Conservation (phyloP, 2,797 vertebrate genomes). For the Poecilia velifera region DNA sequence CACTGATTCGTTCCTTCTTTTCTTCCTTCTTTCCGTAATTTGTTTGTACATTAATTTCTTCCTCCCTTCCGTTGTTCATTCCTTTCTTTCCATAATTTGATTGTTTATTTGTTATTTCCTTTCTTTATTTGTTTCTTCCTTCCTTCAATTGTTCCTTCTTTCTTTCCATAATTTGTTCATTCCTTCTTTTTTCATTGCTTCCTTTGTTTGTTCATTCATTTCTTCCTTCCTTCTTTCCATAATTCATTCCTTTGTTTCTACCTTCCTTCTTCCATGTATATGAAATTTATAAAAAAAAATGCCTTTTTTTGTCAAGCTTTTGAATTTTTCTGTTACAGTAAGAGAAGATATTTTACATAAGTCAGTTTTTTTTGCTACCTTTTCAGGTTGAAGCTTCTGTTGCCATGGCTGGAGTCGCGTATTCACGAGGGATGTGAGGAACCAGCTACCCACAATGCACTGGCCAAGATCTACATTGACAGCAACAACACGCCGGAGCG, state of each 20-base stretch:
- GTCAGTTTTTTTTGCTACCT: neutral
- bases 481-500: constrained; percentile 99
- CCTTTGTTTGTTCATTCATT: neutral
- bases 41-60: neutral
- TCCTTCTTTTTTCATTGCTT: neutral
- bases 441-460: constrained; percentile 95
- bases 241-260: neutral
- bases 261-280: neutral
- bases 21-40: neutral
- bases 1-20: neutral
- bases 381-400: constrained; percentile 91
- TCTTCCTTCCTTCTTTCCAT: neutral
- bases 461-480: constrained; percentile 99
- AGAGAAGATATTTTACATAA: neutral
- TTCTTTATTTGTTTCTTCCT: neutral
- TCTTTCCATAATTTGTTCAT: neutral
- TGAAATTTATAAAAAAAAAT: neutral
- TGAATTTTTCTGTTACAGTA: neutral
- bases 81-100: neutral
- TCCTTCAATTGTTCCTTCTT: neutral
- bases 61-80: neutral
- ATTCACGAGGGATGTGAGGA: constrained; percentile 98
- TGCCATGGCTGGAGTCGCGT: constrained; percentile 97
- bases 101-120: neutral
- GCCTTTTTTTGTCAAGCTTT: too few relatives aligned